These are phyloP conservation scores for Chaetoderma sp. DNA, from an alignment of 2,888 invertebrate genomes.

Conservation along the genomic window DNA sequence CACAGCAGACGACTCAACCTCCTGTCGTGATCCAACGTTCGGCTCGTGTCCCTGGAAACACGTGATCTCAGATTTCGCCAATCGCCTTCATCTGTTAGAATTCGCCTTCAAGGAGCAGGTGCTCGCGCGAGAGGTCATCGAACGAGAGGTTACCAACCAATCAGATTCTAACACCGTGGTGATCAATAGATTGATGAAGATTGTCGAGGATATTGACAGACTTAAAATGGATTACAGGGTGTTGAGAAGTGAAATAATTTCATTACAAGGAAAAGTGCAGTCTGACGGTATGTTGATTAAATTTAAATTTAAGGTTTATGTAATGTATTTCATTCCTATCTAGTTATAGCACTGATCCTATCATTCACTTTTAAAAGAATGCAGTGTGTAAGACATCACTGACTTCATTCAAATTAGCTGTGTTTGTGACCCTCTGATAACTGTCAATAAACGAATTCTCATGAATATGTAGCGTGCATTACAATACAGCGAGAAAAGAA, in stretches of 20 bases:
- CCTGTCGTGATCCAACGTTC: background rate
- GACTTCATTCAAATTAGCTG: too few relatives aligned
- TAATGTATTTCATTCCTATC: too few relatives aligned
- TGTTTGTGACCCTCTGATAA: too few relatives aligned
- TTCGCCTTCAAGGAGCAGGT: conserved; percentile 59
- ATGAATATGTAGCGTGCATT: too few relatives aligned
- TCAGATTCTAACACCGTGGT: conserved; percentile 44
- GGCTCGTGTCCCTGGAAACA: conserved; percentile 42
- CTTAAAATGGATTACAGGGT: conserved; percentile 36
- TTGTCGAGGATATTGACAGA: conserved; percentile 43
- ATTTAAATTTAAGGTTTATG: too few relatives aligned
- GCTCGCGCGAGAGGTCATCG: conserved; percentile 48
- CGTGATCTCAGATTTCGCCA: conserved; percentile 50
- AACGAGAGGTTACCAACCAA: conserved; percentile 51
- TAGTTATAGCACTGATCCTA: too few relatives aligned
- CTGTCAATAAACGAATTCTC: too few relatives aligned
- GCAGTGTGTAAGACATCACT: too few relatives aligned
- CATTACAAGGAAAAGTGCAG: conserved; percentile 36
- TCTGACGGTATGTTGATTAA: conserved; percentile 43
- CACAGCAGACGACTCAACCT: too few relatives aligned
- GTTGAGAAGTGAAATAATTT: conserved; percentile 31
- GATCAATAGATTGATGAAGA: conserved; percentile 41
- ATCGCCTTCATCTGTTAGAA: conserved; percentile 52
- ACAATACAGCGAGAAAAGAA: too few relatives aligned
- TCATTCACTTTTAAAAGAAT: too few relatives aligned